A percentile compares a stretch with the other conserved stretches of the same genome.
Conservation (phyloP, 37 sponge, comb jelly and placozoan species). For the Ianthella basta region DNA sequence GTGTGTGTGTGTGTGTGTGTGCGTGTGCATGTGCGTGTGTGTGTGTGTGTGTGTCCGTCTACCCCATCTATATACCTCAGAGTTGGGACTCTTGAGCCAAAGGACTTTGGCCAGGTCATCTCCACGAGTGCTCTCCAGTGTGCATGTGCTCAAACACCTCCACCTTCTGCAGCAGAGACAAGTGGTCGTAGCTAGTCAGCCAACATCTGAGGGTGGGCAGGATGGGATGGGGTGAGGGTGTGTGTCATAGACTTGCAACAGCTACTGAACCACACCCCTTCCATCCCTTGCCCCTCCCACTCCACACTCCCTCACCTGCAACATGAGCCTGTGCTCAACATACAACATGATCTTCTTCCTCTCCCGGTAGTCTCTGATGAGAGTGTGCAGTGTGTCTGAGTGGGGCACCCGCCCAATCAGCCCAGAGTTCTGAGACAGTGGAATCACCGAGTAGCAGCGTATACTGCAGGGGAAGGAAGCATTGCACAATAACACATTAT, state of each 20-base stretch:
- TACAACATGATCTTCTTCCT: slow-evolving; percentile 93
- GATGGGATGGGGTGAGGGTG: too few species aligned
- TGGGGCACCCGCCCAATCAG: slow-evolving; percentile 98
- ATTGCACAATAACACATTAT: background rate
- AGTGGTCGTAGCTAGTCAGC: slow-evolving; percentile 93
- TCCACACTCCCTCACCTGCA: slow-evolving; percentile 62
- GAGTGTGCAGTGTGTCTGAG: slow-evolving; percentile 97
- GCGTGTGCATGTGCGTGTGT: too few species aligned
- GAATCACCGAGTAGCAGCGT: slow-evolving; percentile 94
- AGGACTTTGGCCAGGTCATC: slow-evolving; percentile 96
- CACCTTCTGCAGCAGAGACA: slow-evolving; percentile 96
- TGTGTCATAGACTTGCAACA: too few species aligned
- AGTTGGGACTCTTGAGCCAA: slow-evolving; percentile 97
- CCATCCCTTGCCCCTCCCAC: too few species aligned
- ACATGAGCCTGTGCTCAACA: slow-evolving; percentile 90
- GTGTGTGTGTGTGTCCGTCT: too few species aligned
- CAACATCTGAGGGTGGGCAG: slow-evolving; percentile 58
- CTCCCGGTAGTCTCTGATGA: slow-evolving; percentile 96
- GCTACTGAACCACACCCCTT: too few species aligned
- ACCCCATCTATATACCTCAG: slow-evolving; percentile 64
- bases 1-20: too few species aligned
- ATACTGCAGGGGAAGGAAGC: slow-evolving; percentile 58
- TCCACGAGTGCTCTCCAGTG: slow-evolving; percentile 84
- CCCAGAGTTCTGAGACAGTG: slow-evolving; percentile 96
- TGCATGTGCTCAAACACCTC: slow-evolving; percentile 99